These are phyloP conservation scores for Poecile atricapillus DNA, from an alignment of 2,113 vertebrate species.

Conservation along the genomic window DNA sequence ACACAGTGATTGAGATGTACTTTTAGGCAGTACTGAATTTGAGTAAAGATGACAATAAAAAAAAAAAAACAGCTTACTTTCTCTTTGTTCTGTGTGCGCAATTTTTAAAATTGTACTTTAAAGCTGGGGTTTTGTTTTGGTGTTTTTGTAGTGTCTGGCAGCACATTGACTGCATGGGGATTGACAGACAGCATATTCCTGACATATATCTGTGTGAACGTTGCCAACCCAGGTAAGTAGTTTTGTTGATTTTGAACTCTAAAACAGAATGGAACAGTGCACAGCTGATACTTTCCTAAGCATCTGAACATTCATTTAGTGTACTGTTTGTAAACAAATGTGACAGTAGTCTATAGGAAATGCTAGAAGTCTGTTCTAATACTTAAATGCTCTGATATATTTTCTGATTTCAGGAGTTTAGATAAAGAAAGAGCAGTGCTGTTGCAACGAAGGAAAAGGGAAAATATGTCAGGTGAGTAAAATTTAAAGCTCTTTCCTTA, in stretches of 20 bases:
- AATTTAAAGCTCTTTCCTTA: not conserved
- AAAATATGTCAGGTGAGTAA: slow-evolving; percentile 94
- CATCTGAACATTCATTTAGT: not conserved
- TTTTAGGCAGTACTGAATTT: not conserved
- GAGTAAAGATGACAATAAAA: not conserved
- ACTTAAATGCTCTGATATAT: not conserved
- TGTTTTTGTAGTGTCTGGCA: slow-evolving; percentile 86
- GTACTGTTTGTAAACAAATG: not conserved
- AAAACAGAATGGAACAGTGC: not conserved
- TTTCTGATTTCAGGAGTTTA: slow-evolving; percentile 78
- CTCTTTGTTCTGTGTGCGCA: not conserved
- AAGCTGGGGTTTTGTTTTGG: not conserved
- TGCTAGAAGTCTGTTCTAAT: not conserved
- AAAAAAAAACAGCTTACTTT: not conserved
- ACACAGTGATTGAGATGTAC: not conserved
- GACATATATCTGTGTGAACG: slow-evolving; percentile 98
- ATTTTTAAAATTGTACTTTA: not conserved
- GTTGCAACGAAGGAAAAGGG: slow-evolving; percentile 93
- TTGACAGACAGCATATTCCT: slow-evolving; percentile 98
- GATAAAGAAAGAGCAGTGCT: slow-evolving; percentile 94
- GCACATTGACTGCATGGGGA: slow-evolving; percentile 99
- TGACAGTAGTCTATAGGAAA: not conserved
- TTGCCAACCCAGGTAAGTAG: slow-evolving; percentile 91
- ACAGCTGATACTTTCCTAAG: not conserved
- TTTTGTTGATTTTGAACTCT: not conserved